phyloP scores from a whole-genome alignment of 2,888 invertebrate genomes.

The Diaprepes abbreviatus region DNA sequence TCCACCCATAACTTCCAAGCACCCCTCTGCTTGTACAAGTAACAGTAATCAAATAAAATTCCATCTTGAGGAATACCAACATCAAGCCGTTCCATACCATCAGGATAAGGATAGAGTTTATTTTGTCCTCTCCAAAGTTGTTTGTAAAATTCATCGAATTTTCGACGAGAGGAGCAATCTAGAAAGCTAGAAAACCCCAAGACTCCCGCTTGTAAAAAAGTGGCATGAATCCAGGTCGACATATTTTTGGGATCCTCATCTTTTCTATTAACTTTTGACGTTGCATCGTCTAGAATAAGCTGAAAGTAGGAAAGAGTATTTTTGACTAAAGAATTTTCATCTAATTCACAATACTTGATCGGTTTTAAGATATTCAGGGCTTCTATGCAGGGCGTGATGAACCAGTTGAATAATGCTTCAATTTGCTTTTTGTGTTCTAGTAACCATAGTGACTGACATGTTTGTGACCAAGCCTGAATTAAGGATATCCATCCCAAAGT shows the following conservation, averaged over 20 bases:
- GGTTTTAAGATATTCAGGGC: constrained; percentile 69
- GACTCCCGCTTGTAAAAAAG: constrained; percentile 72
- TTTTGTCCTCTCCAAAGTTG: constrained; percentile 64
- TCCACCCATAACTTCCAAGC: constrained; percentile 74
- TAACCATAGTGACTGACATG: constrained; percentile 55
- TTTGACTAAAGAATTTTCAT: constrained; percentile 63
- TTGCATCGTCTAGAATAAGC: constrained; percentile 63
- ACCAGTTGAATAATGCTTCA: constrained; percentile 69
- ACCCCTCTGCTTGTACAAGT: constrained; percentile 73
- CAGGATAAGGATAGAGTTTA: constrained; percentile 68
- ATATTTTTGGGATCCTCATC: constrained; percentile 68
- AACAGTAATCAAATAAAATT: constrained; percentile 72
- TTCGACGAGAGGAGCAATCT: constrained; percentile 65
- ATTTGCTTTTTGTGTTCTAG: constrained; percentile 57
- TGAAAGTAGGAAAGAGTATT: constrained; percentile 63
- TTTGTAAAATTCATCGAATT: constrained; percentile 65
- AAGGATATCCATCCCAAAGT: constrained; percentile 72
- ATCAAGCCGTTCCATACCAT: constrained; percentile 70
- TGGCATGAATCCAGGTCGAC: constrained; percentile 69
- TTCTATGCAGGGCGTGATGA: constrained; percentile 71
- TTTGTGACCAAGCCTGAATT: constrained; percentile 68
- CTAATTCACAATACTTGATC: constrained; percentile 62
- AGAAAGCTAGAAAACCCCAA: constrained; percentile 85
- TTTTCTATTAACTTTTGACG: constrained; percentile 54
- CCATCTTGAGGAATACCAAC: constrained; percentile 72